These are phyloP conservation scores for Hipparchia sbordonii DNA, from an alignment of 2,888 invertebrate genomes.

Conservation along the genomic window DNA sequence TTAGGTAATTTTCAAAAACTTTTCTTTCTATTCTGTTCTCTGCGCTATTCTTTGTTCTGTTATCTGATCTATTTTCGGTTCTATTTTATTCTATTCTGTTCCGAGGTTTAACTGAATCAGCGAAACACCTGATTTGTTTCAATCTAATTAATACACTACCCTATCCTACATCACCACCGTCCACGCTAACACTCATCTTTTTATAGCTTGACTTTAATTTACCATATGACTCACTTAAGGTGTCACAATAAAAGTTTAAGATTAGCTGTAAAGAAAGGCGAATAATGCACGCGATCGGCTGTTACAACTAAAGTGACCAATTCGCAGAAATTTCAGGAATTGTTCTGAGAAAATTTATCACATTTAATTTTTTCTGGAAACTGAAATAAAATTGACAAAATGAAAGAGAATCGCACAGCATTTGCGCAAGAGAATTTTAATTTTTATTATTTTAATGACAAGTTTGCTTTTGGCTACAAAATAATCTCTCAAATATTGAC, in stretches of 20 bases:
- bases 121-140: not conserved
- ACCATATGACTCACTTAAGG: constrained; percentile 49
- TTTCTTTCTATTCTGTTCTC: too few species aligned
- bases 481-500: too few species aligned
- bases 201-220: constrained; percentile 26
- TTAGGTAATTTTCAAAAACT: too few species aligned
- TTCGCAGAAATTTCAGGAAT: not conserved
- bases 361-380: not conserved
- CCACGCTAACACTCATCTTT: constrained; percentile 15
- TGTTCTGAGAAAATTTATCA: not conserved
- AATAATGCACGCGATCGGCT: constrained; percentile 60
- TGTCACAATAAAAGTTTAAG: constrained; percentile 61
- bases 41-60: too few species aligned
- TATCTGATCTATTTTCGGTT: too few species aligned
- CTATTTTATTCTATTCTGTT: too few species aligned
- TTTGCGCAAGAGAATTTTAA: too few species aligned
- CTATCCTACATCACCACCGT: not conserved
- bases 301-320: constrained; percentile 24
- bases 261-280: constrained; percentile 64
- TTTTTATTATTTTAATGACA: too few species aligned
- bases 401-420: too few species aligned
- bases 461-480: too few species aligned
- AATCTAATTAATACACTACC: constrained; percentile 7
- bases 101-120: too few species aligned
- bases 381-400: too few species aligned